These are phyloP conservation scores for Melipona quadrifasciata DNA, from an alignment of 1,140 invertebrate species.

Conservation along the genomic window DNA sequence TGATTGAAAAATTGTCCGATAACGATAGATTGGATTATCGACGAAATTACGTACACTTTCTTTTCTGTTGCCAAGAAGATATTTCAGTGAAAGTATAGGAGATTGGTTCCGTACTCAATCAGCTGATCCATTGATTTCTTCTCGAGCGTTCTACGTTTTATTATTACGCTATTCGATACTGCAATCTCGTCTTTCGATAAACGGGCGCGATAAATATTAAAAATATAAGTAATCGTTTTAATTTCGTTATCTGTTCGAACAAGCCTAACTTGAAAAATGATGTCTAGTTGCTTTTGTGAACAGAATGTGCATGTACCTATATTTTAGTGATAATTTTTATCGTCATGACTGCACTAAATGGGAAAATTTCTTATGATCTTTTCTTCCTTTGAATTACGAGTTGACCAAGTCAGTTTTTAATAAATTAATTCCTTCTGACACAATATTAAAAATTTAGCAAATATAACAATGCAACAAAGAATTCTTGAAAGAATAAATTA, in stretches of 20 bases:
- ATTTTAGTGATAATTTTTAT: conserved; percentile 17
- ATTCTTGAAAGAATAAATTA: not conserved
- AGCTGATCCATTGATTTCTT: conserved; percentile 51
- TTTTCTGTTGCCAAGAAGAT: conserved; percentile 1
- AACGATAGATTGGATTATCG: not conserved
- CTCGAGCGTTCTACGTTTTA: not conserved
- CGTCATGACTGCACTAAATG: conserved; percentile 1
- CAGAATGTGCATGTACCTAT: not conserved
- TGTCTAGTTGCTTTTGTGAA: not conserved
- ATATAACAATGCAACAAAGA: not conserved
- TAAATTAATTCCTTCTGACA: too few species aligned
- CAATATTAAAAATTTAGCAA: too few species aligned
- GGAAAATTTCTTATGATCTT: not conserved
- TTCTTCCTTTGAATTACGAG: not conserved
- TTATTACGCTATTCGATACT: not conserved
- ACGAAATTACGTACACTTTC: not conserved
- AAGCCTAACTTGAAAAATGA: not conserved
- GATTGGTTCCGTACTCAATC: conserved; percentile 9
- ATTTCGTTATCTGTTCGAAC: not conserved
- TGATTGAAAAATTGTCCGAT: conserved; percentile 8
- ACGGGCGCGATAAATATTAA: not conserved
- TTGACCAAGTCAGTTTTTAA: not conserved
- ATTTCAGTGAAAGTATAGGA: conserved; percentile 37
- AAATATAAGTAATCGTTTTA: not conserved
- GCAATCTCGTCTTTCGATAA: not conserved